These are phyloP conservation scores for Ianthella basta DNA, from an alignment of 37 sponge, comb jelly and placozoan species.

Conservation along the genomic window DNA sequence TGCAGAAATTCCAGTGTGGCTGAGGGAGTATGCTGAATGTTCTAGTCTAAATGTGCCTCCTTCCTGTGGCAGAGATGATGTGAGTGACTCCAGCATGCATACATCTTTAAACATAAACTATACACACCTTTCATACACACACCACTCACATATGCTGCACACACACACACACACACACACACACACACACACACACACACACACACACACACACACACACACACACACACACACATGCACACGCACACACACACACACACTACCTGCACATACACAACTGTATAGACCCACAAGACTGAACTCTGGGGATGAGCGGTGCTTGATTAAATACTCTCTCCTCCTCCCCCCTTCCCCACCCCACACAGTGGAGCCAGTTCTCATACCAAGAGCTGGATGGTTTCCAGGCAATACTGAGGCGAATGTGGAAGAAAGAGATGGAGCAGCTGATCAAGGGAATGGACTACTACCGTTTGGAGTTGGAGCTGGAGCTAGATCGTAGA, in stretches of 20 bases:
- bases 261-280: not conserved
- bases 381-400: conserved; percentile 74
- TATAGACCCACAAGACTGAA: too few relatives aligned
- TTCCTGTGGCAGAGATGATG: too few relatives aligned
- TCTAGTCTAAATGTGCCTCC: not conserved
- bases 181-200: conserved; percentile 29
- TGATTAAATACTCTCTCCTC: too few relatives aligned
- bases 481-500: conserved; percentile 58
- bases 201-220: conserved; percentile 29
- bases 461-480: conserved; percentile 70
- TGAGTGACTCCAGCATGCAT: too few relatives aligned
- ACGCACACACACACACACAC: conserved; percentile 15
- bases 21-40: conserved; percentile 63
- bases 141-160: not conserved
- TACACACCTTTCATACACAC: too few relatives aligned
- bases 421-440: conserved; percentile 86
- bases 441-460: conserved; percentile 78
- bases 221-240: conserved; percentile 24
- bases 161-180: not conserved
- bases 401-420: conserved; percentile 80
- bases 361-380: conserved; percentile 63
- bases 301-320: too few relatives aligned
- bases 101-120: too few relatives aligned
- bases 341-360: not conserved
- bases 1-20: conserved; percentile 82